A percentile compares a stretch with the other conserved stretches of the same genome.
Evolutionary conservation across 2,888 invertebrate genomes (phyloP).

Genomic region (Rhaphigaster nebulosa): DNA sequence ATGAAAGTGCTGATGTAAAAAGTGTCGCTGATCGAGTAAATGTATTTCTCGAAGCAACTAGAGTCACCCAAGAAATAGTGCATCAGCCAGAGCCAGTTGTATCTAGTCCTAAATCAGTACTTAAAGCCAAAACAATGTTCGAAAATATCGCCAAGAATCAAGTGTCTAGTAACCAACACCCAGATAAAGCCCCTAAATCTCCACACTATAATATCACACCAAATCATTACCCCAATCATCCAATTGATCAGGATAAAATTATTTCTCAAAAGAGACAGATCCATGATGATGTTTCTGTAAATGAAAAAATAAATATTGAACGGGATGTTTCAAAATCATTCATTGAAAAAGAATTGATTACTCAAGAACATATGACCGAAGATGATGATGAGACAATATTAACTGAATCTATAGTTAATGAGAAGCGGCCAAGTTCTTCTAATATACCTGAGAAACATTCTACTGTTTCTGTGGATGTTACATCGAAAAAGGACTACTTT

Average conservation of each 20-base stretch:
- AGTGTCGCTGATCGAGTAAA: constrained; percentile 75
- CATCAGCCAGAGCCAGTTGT: constrained; percentile 59
- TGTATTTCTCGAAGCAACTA: constrained; percentile 71
- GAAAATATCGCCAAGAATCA: constrained; percentile 74
- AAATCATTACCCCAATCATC: not conserved
- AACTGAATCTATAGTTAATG: not conserved
- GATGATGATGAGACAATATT: not conserved
- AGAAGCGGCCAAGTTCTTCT: not conserved
- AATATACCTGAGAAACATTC: not conserved
- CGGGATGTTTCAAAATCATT: not conserved
- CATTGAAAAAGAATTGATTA: not conserved
- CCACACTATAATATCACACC: not conserved
- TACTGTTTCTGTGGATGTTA: constrained; percentile 60
- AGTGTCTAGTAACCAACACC: constrained; percentile 61
- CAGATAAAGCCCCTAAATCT: constrained; percentile 47
- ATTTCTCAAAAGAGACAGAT: not conserved
- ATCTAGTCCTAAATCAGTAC: constrained; percentile 64
- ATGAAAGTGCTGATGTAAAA: constrained; percentile 62
- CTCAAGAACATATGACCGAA: not conserved
- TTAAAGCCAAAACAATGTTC: constrained; percentile 78
- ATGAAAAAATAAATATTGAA: not conserved
- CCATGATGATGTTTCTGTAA: not conserved
- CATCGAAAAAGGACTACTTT: constrained; percentile 65
- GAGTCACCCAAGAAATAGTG: constrained; percentile 66
- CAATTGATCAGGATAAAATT: not conserved